Conservation (phyloP, 2,113 vertebrate species). For the Chaetodon auriga region DNA sequence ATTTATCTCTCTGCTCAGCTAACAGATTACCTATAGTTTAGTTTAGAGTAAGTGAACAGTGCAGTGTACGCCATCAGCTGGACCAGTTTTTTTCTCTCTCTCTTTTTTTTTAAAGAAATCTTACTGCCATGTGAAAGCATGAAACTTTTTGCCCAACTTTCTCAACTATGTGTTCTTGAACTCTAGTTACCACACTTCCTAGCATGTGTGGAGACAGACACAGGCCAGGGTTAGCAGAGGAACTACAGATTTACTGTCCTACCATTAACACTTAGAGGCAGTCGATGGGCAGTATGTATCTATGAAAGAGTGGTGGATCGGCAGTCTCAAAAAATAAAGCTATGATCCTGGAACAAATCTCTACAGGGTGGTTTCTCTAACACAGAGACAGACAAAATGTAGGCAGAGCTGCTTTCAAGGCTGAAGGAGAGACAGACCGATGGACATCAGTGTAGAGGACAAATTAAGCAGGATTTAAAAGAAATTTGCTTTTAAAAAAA, state of each 20-base stretch:
- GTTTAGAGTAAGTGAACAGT: slow-evolving; percentile 19
- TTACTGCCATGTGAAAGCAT: not conserved
- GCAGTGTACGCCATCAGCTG: slow-evolving; percentile 26
- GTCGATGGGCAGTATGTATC: not conserved
- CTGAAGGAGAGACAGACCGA: slow-evolving; percentile 16
- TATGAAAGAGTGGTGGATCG: slow-evolving; percentile 21
- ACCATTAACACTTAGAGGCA: slow-evolving; percentile 24
- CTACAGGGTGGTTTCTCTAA: slow-evolving; percentile 22
- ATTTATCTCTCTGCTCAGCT: slow-evolving; percentile 25
- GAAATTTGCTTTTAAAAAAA: slow-evolving; percentile 38
- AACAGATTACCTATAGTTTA: slow-evolving; percentile 44
- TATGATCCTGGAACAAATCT: slow-evolving; percentile 33
- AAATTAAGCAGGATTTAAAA: slow-evolving; percentile 58
- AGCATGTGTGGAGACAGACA: slow-evolving; percentile 2
- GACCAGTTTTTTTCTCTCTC: not conserved
- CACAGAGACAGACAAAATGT: slow-evolving; percentile 19
- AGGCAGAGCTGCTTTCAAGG: slow-evolving; percentile 35
- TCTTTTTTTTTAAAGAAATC: not conserved
- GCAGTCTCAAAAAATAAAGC: slow-evolving; percentile 30
- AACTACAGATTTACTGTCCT: slow-evolving; percentile 6
- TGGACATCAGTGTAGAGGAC: slow-evolving; percentile 66
- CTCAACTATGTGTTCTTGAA: slow-evolving; percentile 6
- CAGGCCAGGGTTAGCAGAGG: not conserved
- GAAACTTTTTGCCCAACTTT: not conserved
- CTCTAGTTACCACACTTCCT: slow-evolving; percentile 1